Conservation (phyloP, 2,888 invertebrate genomes). For the Acanthococcus lagerstroemiae region DNA sequence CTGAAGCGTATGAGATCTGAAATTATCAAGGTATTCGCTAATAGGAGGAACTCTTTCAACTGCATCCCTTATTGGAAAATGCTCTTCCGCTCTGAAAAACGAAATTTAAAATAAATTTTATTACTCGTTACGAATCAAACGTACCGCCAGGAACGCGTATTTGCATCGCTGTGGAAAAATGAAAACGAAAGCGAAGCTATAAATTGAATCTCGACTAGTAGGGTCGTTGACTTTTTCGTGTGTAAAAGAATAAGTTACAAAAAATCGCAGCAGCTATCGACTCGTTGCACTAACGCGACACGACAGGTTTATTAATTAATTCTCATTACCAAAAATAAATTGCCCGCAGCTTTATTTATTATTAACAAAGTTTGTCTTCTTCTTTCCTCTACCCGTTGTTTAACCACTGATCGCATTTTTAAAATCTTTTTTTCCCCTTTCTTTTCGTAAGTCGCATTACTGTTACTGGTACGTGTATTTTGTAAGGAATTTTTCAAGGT, state of each 20-base stretch:
- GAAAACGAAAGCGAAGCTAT: not conserved
- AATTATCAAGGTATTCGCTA: not conserved
- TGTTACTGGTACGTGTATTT: too few relatives aligned
- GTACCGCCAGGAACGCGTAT: not conserved
- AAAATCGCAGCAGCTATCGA: not conserved
- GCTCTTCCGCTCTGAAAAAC: constrained; percentile 44
- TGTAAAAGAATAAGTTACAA: too few relatives aligned
- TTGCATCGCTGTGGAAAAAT: not conserved
- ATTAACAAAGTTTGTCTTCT: too few relatives aligned
- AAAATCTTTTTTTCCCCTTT: too few relatives aligned
- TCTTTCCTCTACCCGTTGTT: too few relatives aligned
- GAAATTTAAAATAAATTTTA: constrained; percentile 28
- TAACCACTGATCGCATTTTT: too few relatives aligned
- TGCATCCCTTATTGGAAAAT: constrained; percentile 58
- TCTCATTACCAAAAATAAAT: not conserved
- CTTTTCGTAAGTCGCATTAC: too few relatives aligned
- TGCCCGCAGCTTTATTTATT: not conserved
- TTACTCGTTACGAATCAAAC: not conserved
- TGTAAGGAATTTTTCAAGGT: too few relatives aligned
- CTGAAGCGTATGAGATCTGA: constrained; percentile 5
- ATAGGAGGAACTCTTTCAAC: constrained; percentile 47
- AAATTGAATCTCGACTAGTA: not conserved
- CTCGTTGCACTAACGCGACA: too few relatives aligned
- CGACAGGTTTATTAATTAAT: not conserved
- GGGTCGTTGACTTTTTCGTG: not conserved